A percentile compares a stretch with the other conserved stretches of the same genome.
Conservation (phyloP, 2,797 vertebrate genomes). For the Potorous gilbertii region DNA sequence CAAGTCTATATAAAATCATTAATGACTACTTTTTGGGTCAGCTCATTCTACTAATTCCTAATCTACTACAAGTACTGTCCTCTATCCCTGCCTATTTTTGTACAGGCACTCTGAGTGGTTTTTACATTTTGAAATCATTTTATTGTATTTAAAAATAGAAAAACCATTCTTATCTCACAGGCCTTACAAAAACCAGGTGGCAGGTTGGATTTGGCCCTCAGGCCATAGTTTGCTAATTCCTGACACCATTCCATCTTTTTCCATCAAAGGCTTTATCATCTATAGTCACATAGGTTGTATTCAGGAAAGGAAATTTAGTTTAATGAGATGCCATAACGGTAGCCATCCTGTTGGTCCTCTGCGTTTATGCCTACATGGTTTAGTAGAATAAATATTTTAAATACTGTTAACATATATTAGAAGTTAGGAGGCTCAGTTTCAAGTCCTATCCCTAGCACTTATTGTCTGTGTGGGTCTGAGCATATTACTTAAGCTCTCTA, state of each 20-base stretch:
- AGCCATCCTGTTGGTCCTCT: not conserved
- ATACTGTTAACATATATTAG: not conserved
- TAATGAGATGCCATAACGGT: not conserved
- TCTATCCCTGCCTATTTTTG: not conserved
- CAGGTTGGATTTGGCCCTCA: not conserved
- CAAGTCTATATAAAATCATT: not conserved
- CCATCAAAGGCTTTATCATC: not conserved
- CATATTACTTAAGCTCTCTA: not conserved
- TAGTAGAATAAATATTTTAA: not conserved
- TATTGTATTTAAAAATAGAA: not conserved
- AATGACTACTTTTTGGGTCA: not conserved
- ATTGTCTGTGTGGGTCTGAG: not conserved
- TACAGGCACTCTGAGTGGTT: not conserved
- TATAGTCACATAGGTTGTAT: conserved; percentile 9
- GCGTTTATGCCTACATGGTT: not conserved
- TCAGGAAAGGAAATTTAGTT: conserved; percentile 24
- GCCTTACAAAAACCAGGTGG: not conserved
- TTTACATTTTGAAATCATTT: not conserved
- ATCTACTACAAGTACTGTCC: not conserved
- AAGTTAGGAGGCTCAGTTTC: not conserved
- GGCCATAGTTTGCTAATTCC: not conserved
- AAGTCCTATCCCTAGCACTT: not conserved
- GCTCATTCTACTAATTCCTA: not conserved
- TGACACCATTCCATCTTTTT: not conserved
- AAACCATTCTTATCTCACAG: not conserved